Evolutionary conservation across 1,140 invertebrate genomes (phyloP).

Genomic region (Drepana arcuata): DNA sequence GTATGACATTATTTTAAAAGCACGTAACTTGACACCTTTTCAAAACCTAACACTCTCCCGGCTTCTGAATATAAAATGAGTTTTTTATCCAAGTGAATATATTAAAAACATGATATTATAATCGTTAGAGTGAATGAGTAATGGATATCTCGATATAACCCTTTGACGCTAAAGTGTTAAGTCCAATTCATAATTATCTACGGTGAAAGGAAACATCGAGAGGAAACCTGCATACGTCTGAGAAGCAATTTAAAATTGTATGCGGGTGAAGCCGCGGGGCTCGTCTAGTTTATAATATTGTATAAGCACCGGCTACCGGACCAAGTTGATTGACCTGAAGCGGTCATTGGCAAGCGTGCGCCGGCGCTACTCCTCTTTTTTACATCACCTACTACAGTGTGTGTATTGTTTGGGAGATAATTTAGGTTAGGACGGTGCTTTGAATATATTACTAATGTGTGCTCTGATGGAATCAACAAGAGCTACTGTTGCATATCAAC

Average conservation of each 20-base stretch:
- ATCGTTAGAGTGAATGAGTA: constrained; percentile 24
- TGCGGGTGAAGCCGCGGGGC: too few species aligned
- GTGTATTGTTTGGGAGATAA: background rate
- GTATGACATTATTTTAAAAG: too few species aligned
- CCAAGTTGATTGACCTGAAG: constrained; percentile 31
- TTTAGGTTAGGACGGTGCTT: too few species aligned
- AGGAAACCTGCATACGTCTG: too few species aligned
- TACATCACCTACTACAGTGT: constrained; percentile 3
- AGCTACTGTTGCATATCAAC: too few species aligned
- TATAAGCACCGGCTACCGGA: too few species aligned
- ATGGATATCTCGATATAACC: constrained; percentile 8
- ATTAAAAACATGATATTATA: constrained; percentile 14
- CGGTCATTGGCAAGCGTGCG: constrained; percentile 20
- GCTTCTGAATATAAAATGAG: constrained; percentile 18
- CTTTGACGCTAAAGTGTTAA: constrained; percentile 27
- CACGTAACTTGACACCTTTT: too few species aligned
- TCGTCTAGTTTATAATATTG: too few species aligned
- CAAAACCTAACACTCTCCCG: constrained; percentile 5
- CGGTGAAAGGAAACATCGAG: too few species aligned
- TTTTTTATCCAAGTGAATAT: constrained; percentile 16
- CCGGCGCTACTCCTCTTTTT: constrained; percentile 14
- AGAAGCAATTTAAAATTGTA: too few species aligned
- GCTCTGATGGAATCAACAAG: too few species aligned
- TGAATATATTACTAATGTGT: too few species aligned
- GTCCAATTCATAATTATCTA: constrained; percentile 29